Evolutionary conservation across 2,888 invertebrate species (phyloP).

Genomic region (Panorpa germanica): DNA sequence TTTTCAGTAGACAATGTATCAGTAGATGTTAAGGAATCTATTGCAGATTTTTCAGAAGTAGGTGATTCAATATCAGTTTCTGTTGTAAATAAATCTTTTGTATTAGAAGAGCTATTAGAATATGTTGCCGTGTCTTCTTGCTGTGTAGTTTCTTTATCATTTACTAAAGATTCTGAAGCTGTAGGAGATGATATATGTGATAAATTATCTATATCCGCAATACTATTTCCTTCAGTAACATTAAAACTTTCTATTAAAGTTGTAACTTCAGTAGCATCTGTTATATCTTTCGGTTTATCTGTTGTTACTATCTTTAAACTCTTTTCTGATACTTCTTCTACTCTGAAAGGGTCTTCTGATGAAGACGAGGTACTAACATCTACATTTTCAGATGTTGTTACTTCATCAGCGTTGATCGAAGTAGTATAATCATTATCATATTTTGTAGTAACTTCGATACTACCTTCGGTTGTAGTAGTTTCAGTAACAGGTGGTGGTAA

Average conservation of each 20-base stretch:
- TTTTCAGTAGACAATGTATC: slow-evolving; percentile 19
- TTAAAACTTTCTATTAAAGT: slow-evolving; percentile 14
- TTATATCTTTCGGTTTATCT: slow-evolving; percentile 17
- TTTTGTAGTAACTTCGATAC: not conserved
- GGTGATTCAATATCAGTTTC: slow-evolving; percentile 4
- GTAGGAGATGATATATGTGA: slow-evolving; percentile 26
- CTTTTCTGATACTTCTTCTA: slow-evolving; percentile 1
- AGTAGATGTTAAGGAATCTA: not conserved
- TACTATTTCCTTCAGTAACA: slow-evolving; percentile 8
- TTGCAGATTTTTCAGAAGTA: not conserved
- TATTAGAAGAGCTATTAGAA: slow-evolving; percentile 26
- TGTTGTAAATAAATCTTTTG: slow-evolving; percentile 8
- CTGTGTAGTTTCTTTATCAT: slow-evolving; percentile 15
- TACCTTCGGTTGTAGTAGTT: slow-evolving; percentile 13
- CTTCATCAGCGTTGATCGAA: not conserved
- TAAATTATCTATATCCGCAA: too few species aligned
- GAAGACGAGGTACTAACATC: not conserved
- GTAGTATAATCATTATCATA: slow-evolving; percentile 8
- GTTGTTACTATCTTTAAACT: slow-evolving; percentile 17
- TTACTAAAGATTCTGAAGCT: slow-evolving; percentile 22
- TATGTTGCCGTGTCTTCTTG: slow-evolving; percentile 22
- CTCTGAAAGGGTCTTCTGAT: not conserved
- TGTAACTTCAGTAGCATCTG: slow-evolving; percentile 16
- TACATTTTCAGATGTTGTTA: not conserved
- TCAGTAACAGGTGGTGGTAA: slow-evolving; percentile 8